Evolutionary conservation across 2,888 invertebrate species (phyloP), one percentile per base, ranked within the genome.

Genomic region (Brenthis hecate): DNA sequence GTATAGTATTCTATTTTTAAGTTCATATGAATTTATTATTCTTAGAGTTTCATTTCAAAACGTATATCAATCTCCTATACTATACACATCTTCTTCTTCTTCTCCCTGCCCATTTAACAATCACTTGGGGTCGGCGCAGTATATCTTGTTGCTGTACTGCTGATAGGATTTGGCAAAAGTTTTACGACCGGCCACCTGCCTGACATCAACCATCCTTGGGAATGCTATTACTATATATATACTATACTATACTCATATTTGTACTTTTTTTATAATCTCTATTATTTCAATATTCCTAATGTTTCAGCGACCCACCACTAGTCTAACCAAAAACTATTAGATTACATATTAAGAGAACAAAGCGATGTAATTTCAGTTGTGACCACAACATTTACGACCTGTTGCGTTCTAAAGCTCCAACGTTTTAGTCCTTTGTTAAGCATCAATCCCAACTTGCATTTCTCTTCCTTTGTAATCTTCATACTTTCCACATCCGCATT

Each of bases 361-460:
- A 81, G 83, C 80, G 80, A 82, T 87, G 86, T 86, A 86, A 89
- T 88, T 86, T 84, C 84, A 88, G 83, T 77, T 77, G 77, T 71
- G 75, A 88, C 87, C 88, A 77, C 88, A 88, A 82, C 80, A 80
- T 85, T 85, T 81, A 85, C 85, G 82, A 86, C 83, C 83, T 87
- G 85, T 82, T 84, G 83, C 81, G 77, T 75, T 72, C 75, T 75
- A 78, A 80, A 76, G 75, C 75, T 78, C 76, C 74, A 71, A 65
- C 43, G 36, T 23, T 64, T 53, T 70, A 60, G 62, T 62, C 69
- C 72, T 68, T 76, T 75, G 74, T 74, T 69, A 43, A 70, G 56
- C 56, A 60, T 56, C 55, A 48, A 54, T 68, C 63, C 60, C 32
- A 68, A 66, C 66, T 71, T 61, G 65, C 65, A 66, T 73, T 74